Conservation (phyloP, 2,113 vertebrate genomes). For the Vicugna pacos region DNA sequence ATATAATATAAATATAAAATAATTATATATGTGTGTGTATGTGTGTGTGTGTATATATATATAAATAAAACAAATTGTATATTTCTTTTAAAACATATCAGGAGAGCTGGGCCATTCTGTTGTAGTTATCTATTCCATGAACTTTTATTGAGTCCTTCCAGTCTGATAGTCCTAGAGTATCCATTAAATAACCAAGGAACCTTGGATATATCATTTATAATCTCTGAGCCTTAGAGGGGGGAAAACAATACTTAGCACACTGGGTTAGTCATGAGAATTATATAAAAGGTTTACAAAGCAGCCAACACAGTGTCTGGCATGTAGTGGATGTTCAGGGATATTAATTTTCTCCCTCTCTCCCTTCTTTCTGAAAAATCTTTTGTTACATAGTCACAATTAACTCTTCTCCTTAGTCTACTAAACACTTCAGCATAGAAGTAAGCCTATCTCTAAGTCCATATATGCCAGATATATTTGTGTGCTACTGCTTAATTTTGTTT, state of each 20-base stretch:
- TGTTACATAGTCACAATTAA: background rate
- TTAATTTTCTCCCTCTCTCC: background rate
- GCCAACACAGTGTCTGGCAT: background rate
- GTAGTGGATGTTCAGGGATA: background rate
- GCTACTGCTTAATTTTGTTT: background rate
- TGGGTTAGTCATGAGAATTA: background rate
- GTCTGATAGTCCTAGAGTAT: background rate
- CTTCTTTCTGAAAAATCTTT: constrained; percentile 33
- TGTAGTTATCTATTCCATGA: background rate
- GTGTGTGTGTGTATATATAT: too few species aligned
- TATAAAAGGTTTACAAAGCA: background rate
- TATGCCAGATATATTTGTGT: background rate
- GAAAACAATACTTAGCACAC: background rate
- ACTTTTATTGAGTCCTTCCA: background rate
- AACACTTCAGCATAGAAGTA: background rate
- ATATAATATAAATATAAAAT: background rate
- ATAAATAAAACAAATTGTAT: background rate
- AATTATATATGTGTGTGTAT: too few species aligned
- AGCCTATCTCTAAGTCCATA: background rate
- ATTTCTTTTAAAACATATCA: background rate
- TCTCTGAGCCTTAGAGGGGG: background rate
- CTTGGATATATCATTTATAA: background rate
- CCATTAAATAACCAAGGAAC: background rate
- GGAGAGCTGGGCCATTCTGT: background rate
- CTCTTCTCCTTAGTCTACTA: constrained; percentile 3